These are phyloP conservation scores for Hippoglossus hippoglossus DNA, from an alignment of 2,797 vertebrate genomes.

Conservation along the genomic window DNA sequence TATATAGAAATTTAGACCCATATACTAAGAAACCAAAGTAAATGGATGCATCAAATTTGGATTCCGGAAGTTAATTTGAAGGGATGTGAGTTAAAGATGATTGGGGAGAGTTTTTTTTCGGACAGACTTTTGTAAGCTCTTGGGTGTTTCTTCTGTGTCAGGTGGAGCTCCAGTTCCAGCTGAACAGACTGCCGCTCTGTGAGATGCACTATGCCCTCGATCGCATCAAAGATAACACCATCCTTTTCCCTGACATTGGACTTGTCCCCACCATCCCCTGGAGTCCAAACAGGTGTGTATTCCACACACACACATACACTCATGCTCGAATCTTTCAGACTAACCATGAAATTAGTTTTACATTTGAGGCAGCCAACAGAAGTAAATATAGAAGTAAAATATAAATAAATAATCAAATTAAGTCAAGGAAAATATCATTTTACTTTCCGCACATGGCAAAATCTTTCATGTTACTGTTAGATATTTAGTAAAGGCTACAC, in stretches of 20 bases:
- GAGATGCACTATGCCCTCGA: constrained; percentile 99
- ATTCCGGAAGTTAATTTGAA: not conserved
- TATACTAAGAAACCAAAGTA: too few species aligned
- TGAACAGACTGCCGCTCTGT: constrained; percentile 97
- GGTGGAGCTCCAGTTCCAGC: constrained; percentile 99
- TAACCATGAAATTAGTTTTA: not conserved
- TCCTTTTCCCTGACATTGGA: constrained; percentile 95
- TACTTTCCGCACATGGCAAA: not conserved
- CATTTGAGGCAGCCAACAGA: not conserved
- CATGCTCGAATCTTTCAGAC: not conserved
- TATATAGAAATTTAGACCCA: too few species aligned
- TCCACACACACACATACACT: not conserved
- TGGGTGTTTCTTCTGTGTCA: constrained; percentile 62
- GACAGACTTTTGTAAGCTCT: constrained; percentile 6
- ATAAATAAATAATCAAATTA: not conserved
- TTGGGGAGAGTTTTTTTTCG: too few species aligned
- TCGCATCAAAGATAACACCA: constrained; percentile 94
- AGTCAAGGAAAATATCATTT: not conserved
- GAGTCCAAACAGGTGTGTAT: constrained; percentile 96
- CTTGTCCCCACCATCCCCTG: constrained; percentile 96
- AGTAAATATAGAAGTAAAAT: too few species aligned
- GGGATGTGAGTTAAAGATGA: not conserved
- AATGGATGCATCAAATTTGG: too few species aligned
- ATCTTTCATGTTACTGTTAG: not conserved
- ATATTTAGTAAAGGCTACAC: not conserved